phyloP scores from a whole-genome alignment of 1,140 invertebrate genomes.

The Sitophilus oryzae region DNA sequence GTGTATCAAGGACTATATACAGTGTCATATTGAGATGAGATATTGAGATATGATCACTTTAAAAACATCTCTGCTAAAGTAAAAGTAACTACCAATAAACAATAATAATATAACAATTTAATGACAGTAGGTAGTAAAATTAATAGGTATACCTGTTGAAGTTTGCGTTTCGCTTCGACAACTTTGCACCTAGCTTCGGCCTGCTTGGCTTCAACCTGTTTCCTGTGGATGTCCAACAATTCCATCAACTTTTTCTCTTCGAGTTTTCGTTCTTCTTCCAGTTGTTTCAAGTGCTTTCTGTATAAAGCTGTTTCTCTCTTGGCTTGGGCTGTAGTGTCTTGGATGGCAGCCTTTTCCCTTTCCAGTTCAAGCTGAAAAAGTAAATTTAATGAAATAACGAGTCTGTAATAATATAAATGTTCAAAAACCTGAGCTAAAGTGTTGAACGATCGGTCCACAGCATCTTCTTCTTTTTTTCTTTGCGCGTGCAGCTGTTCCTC shows the following conservation, averaged over 20 bases:
- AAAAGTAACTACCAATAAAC: too few relatives aligned
- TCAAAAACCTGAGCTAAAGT: conserved; percentile 24
- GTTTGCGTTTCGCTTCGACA: conserved; percentile 29
- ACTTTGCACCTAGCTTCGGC: conserved; percentile 35
- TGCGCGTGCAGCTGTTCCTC: conserved; percentile 30
- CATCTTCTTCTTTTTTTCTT: conserved; percentile 34
- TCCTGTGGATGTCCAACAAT: conserved; percentile 29
- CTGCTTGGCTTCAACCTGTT: conserved; percentile 31
- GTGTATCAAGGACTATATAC: neutral
- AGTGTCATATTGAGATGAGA: neutral
- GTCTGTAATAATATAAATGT: neutral
- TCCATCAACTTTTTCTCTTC: conserved; percentile 33
- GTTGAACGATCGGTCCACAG: conserved; percentile 31
- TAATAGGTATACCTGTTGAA: conserved; percentile 27
- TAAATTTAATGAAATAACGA: neutral
- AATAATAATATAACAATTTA: too few relatives aligned
- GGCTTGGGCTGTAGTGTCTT: conserved; percentile 22
- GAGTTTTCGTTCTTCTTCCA: conserved; percentile 29
- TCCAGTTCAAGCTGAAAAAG: conserved; percentile 28
- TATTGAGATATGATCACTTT: neutral
- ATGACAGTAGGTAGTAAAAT: neutral
- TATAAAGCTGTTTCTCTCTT: conserved; percentile 34
- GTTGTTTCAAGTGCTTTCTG: conserved; percentile 33
- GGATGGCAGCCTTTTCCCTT: conserved; percentile 28
- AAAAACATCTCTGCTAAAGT: too few relatives aligned